Evolutionary conservation across 2,888 invertebrate species (phyloP).

Genomic region (Drosophila affinis): DNA sequence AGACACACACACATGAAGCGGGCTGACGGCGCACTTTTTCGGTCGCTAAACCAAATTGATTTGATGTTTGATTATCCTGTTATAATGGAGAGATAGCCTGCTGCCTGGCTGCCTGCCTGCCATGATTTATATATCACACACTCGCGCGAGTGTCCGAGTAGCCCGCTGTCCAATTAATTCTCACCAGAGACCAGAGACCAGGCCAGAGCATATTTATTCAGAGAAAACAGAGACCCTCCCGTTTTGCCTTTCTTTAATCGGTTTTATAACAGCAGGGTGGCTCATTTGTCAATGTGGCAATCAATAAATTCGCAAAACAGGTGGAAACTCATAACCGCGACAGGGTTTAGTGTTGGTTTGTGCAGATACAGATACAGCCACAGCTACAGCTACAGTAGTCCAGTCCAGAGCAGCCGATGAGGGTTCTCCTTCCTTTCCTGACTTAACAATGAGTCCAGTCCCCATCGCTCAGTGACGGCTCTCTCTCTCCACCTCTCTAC

Average conservation of each 20-base stretch:
- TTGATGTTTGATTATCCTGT: conserved; percentile 50
- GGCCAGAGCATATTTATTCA: conserved; percentile 22
- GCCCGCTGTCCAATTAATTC: conserved; percentile 57
- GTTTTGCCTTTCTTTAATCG: conserved; percentile 73
- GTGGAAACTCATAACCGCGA: conserved; percentile 75
- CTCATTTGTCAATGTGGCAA: conserved; percentile 81
- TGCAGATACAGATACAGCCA: not conserved
- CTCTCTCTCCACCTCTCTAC: too few species aligned
- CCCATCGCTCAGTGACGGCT: conserved; percentile 6
- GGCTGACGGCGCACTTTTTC: not conserved
- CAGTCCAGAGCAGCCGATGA: conserved; percentile 23
- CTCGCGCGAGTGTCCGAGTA: conserved; percentile 31
- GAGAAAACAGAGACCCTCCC: conserved; percentile 65
- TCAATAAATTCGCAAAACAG: conserved; percentile 78
- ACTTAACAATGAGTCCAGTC: conserved; percentile 10
- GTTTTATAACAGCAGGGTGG: conserved; percentile 70
- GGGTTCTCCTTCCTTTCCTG: conserved; percentile 30
- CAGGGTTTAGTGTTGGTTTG: conserved; percentile 25
- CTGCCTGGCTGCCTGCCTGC: conserved; percentile 26
- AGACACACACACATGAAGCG: not conserved
- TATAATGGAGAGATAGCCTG: conserved; percentile 1
- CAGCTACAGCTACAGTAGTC: conserved; percentile 15
- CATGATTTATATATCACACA: conserved; percentile 74
- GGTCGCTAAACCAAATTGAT: not conserved
- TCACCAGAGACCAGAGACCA: conserved; percentile 31